A percentile compares a stretch with the other conserved stretches of the same genome.
phyloP scores from a whole-genome alignment of 1,140 invertebrate genomes.

The Calycopis cecrops region DNA sequence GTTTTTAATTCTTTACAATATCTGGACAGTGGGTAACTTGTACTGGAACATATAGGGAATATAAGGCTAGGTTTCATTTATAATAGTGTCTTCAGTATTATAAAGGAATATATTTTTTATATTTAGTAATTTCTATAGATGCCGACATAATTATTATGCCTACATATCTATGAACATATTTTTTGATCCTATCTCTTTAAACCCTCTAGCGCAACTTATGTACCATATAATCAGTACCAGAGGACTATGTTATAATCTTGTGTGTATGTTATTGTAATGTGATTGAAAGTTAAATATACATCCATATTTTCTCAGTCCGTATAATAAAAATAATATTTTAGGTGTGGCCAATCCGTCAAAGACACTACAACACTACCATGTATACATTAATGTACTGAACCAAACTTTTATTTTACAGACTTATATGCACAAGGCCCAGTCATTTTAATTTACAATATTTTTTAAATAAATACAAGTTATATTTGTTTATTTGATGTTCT shows the following conservation, averaged over 20 bases:
- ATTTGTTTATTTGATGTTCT: too few species aligned
- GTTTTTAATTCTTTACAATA: background rate
- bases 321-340: background rate
- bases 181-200: conserved; percentile 2
- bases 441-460: too few species aligned
- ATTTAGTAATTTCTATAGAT: background rate
- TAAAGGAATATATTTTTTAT: conserved; percentile 10
- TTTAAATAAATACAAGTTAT: too few species aligned
- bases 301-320: conserved; percentile 5
- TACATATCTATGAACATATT: conserved; percentile 3
- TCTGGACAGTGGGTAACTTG: background rate
- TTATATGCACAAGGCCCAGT: too few species aligned
- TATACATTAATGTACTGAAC: conserved; percentile 6
- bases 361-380: background rate
- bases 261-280: conserved; percentile 1
- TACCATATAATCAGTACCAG: background rate
- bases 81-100: conserved; percentile 1
- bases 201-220: background rate
- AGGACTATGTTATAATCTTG: conserved; percentile 1
- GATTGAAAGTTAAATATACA: background rate
- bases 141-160: background rate
- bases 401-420: too few species aligned
- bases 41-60: too few species aligned
- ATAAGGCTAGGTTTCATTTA: conserved; percentile 1
- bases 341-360: conserved; percentile 7